A percentile compares a stretch with the other conserved stretches of the same genome.
Conservation (phyloP, 2,888 invertebrate species). For the Phengaris arion region DNA sequence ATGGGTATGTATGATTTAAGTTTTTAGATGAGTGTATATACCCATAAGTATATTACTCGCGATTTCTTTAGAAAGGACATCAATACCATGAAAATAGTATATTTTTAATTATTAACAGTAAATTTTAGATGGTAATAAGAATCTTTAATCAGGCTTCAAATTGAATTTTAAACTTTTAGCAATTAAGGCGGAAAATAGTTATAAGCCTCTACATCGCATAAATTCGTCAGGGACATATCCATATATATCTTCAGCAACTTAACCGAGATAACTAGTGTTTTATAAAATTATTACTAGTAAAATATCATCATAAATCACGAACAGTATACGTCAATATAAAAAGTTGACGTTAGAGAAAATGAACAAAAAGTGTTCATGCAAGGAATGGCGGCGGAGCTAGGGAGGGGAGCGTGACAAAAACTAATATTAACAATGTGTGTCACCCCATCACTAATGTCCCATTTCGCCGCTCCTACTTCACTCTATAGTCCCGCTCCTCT, state of each 20-base stretch:
- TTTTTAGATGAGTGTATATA: not conserved
- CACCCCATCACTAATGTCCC: slow-evolving; percentile 71
- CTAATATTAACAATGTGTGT: slow-evolving; percentile 76
- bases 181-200: too few relatives aligned
- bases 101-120: too few relatives aligned
- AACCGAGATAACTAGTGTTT: not conserved
- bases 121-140: too few relatives aligned
- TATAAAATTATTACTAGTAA: slow-evolving; percentile 22
- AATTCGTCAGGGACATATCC: not conserved
- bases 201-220: too few relatives aligned
- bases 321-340: slow-evolving; percentile 37
- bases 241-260: not conserved
- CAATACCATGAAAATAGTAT: too few relatives aligned
- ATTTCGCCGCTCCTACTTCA: slow-evolving; percentile 57
- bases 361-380: slow-evolving; percentile 65
- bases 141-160: too few relatives aligned
- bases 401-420: slow-evolving; percentile 70
- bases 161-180: too few relatives aligned
- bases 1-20: not conserved
- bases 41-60: too few relatives aligned
- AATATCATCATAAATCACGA: slow-evolving; percentile 33
- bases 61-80: too few relatives aligned
- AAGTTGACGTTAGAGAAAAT: slow-evolving; percentile 43
- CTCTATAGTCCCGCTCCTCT: not conserved
- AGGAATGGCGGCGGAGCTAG: slow-evolving; percentile 64